Conservation (phyloP, 2,797 vertebrate genomes). For the Phrynocephalus guinanensis region DNA sequence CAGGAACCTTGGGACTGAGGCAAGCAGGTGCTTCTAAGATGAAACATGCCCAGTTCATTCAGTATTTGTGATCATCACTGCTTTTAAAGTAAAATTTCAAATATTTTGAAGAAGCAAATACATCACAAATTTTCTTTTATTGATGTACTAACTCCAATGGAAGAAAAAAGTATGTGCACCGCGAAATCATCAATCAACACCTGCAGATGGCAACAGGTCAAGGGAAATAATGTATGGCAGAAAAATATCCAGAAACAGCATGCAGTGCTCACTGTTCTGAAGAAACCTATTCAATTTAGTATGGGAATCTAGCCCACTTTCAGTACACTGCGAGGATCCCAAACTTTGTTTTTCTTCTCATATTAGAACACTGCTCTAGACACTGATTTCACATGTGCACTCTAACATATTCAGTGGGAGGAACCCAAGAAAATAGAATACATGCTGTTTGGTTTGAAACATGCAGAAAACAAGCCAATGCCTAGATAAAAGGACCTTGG, state of each 20-base stretch:
- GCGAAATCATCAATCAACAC: constrained; percentile 10
- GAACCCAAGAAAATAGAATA: not conserved
- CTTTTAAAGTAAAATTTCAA: constrained; percentile 17
- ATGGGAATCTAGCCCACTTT: not conserved
- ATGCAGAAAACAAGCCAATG: no score
- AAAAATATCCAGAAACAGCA: constrained; percentile 41
- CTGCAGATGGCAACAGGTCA: not conserved
- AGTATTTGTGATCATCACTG: not conserved
- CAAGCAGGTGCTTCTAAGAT: constrained; percentile 61
- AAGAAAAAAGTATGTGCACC: not conserved
- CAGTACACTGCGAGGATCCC: not conserved
- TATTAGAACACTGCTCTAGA: constrained; percentile 47
- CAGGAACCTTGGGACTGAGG: constrained; percentile 55
- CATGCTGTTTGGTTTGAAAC: not conserved
- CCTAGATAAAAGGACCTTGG: not conserved
- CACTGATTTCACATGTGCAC: constrained; percentile 45
- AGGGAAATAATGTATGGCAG: not conserved
- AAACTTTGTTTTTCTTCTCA: constrained; percentile 46
- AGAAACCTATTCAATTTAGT: constrained; percentile 22
- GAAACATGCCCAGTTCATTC: constrained; percentile 54
- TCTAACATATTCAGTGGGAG: constrained; percentile 35
- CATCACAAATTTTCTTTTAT: not conserved
- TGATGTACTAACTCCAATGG: not conserved
- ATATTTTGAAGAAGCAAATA: not conserved
- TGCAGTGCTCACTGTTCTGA: constrained; percentile 39